Evolutionary conservation across 2,113 vertebrate species (phyloP).

Genomic region (Triplophysa rosa): DNA sequence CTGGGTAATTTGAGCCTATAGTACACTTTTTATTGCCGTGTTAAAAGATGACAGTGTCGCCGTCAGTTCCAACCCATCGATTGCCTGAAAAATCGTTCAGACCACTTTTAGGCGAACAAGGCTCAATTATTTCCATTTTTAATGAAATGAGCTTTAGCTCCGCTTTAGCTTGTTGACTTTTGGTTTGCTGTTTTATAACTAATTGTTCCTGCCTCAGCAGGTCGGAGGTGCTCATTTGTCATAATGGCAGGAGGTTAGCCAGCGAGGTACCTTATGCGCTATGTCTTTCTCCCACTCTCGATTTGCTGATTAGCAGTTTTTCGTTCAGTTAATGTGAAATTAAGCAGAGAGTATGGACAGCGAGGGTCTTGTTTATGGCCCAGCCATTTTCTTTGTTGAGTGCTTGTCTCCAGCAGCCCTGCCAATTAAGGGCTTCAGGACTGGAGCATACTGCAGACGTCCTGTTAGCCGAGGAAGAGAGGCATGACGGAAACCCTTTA

Average conservation of each 20-base stretch:
- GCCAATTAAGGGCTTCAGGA: conserved; percentile 38
- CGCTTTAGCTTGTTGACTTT: conserved; percentile 2
- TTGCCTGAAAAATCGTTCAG: background rate
- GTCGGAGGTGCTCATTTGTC: conserved; percentile 12
- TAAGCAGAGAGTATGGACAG: conserved; percentile 9
- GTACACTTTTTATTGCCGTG: background rate
- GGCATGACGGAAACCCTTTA: conserved; percentile 25
- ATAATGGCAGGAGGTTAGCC: conserved; percentile 32
- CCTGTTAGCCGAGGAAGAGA: conserved; percentile 36
- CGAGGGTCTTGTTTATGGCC: conserved; percentile 36
- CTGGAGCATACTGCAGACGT: conserved; percentile 6
- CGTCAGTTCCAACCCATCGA: background rate
- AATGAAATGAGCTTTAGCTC: background rate
- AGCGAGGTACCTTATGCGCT: conserved; percentile 27
- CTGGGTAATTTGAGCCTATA: background rate
- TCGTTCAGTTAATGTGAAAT: conserved; percentile 35
- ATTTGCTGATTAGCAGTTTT: conserved; percentile 32
- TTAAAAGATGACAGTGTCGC: background rate
- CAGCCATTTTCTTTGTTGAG: conserved; percentile 33
- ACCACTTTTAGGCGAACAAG: background rate
- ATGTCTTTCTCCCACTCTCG: conserved; percentile 4
- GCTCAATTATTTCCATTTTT: background rate
- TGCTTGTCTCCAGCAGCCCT: conserved; percentile 33
- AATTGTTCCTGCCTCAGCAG: conserved; percentile 17
- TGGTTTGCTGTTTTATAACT: background rate